phyloP scores from a whole-genome alignment of 2,888 invertebrate genomes.

The Agrilus biguttatus region DNA sequence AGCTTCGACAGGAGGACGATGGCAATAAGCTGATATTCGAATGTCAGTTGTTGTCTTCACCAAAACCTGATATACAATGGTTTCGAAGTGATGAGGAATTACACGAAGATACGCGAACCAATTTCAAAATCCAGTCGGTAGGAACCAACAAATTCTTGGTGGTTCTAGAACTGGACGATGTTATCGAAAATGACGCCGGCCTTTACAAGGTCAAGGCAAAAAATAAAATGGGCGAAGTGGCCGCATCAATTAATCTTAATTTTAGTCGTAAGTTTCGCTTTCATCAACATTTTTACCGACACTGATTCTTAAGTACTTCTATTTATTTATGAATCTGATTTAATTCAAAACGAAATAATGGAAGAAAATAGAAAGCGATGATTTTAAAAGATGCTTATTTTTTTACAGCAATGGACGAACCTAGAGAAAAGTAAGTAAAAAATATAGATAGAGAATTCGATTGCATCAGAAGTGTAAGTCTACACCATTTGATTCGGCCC shows the following conservation, averaged over 20 bases:
- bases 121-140: conserved; percentile 77
- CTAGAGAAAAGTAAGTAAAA: conserved; percentile 80
- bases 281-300: too few relatives aligned
- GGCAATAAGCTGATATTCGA: conserved; percentile 91
- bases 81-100: conserved; percentile 78
- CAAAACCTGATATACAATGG: conserved; percentile 86
- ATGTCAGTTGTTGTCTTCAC: conserved; percentile 76
- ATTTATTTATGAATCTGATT: too few relatives aligned
- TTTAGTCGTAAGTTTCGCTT: conserved; percentile 78
- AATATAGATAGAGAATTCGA: background rate
- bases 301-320: too few relatives aligned
- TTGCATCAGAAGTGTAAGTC: background rate
- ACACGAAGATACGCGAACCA: conserved; percentile 70
- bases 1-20: conserved; percentile 90
- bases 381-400: conserved; percentile 15
- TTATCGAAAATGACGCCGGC: conserved; percentile 89
- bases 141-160: conserved; percentile 78
- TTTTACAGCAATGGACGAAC: conserved; percentile 86
- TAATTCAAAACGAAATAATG: too few relatives aligned
- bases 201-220: conserved; percentile 94
- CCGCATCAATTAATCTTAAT: conserved; percentile 92
- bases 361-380: conserved; percentile 2
- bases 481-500: conserved; percentile 9
- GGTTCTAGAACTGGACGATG: conserved; percentile 87
- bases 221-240: conserved; percentile 94